Evolutionary conservation across 2,888 invertebrate species (phyloP), one percentile per base, ranked within the genome.

Genomic region (Metopia argyrocephala): DNA sequence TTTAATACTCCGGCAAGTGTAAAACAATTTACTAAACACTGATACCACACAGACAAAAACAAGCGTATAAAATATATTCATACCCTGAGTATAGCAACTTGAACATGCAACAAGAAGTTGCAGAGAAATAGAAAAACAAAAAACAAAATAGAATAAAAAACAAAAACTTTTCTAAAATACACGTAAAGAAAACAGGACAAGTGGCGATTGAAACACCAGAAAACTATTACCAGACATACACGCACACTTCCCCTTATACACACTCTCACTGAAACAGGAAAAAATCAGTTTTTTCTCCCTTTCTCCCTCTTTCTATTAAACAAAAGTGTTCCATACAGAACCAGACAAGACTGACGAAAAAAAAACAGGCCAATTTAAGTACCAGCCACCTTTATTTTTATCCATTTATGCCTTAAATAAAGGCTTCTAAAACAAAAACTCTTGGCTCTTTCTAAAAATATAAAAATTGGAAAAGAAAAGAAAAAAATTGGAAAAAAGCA

Each of bases 1-100:
- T n/a, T n/a, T n/a, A n/a, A n/a, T n/a, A n/a, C 38, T 12, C 3
- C 9, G 38, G 65, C 73, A 64, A 69, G 57, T 79, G 71, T 74
- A 74, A 81, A 82, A 84, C 84, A 84, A 78, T 78, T 75, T 76
- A 74, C 68, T 70, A 79, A 70, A 62, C 38, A 71, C 75, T 59
- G 69, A 66, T 76, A 71, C 64, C 76, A 76, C 70, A 38, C 20
- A 31, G 59, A 68, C 31, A 59, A 23, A 48, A 28, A 28, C 62
- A 65, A 45, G 65, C 38, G 38, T 21, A 31, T 21, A 61, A 18
- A 27, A 21, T 56, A 45, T 56, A 12, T 28, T 46, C 12, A 25
- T 21, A 25, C 52, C n/a, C 20, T 31, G 12, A 54, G 48, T 66
- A 75, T 48, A n/a, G n/a, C n/a, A n/a, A 6, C 46, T 66, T 23